Base-by-base conservation (phyloP, 2,888 invertebrate genomes). In the Hedychridium roseum region DNA sequence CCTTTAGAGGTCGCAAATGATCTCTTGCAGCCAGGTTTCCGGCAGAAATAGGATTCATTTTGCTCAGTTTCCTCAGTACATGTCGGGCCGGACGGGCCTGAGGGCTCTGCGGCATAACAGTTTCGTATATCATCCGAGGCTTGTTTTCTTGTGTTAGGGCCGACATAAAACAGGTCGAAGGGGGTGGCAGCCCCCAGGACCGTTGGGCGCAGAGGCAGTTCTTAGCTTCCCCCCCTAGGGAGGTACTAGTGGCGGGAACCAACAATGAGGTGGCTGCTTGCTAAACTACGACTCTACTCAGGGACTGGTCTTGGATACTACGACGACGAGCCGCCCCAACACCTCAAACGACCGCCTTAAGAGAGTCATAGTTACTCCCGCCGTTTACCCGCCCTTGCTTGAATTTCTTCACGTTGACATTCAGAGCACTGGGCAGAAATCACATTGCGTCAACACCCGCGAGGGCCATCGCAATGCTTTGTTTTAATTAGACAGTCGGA, bases 391-490 rank as follows among this genome's bases (percentile, higher is more conserved):
- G 83, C 83, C 83, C 83, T 84, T 84, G 76, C 72, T 82, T 82
- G 81, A 83, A 83, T 84, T 83, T 85, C 84, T 84, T 84, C 83
- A 84, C 82, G 78, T 85, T 85, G 82, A 85, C 84, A 85, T 71
- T 71, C 66, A 82, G 77, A 82, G 81, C 82, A 85, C 84, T 84
- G 83, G 84, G 84, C 83, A 84, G 85, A 85, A 86, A 85, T 86
- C 85, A 86, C 84, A 82, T 82, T 82, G 81, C 80, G 82, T 82
- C 82, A 82, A 80, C 80, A 82, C 80, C 80, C 80, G 79, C 78
- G 76, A 78, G 80, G 82, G 82, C 83, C 84, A 85, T 86, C 85
- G 82, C 84, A 84, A 85, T 85, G 84, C 85, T 70, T 68, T 70
- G 68, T n/a, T n/a, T n/a, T n/a, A n/a, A n/a, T n/a, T n/a, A n/a